A percentile compares a stretch with the other conserved stretches of the same genome.
Evolutionary conservation across 2,113 vertebrate genomes (phyloP).

Genomic region (Phainopepla nitens): DNA sequence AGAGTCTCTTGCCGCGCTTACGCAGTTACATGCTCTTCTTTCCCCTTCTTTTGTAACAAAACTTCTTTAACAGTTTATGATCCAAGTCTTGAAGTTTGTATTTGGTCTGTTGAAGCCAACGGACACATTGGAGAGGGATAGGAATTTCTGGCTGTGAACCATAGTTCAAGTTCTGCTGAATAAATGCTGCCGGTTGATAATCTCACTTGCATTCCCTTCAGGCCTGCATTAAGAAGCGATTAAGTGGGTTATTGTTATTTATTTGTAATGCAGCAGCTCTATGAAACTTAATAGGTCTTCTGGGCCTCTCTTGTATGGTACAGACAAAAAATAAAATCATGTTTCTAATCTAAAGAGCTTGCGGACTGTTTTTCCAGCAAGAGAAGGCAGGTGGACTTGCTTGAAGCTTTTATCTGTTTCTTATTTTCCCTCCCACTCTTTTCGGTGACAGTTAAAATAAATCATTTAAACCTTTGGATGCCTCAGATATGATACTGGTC

Average conservation of each 20-base stretch:
- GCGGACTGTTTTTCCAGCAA: neutral
- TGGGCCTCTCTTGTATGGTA: neutral
- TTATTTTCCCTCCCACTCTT: neutral
- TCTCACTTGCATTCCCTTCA: conserved; percentile 16
- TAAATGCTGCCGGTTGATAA: neutral
- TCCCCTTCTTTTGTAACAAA: neutral
- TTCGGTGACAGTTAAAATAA: neutral
- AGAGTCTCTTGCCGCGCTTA: neutral
- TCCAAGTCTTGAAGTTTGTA: neutral
- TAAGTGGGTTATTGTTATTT: conserved; percentile 51
- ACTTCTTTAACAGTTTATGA: neutral
- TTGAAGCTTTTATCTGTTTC: neutral
- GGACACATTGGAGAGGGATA: neutral
- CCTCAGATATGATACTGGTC: neutral
- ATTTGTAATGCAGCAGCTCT: conserved; percentile 3
- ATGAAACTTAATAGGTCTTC: neutral
- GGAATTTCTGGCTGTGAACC: neutral
- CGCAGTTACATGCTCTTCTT: neutral
- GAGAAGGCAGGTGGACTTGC: neutral
- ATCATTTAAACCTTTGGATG: neutral
- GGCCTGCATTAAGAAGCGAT: conserved; percentile 31
- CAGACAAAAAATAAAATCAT: conserved; percentile 21
- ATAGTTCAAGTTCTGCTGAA: neutral
- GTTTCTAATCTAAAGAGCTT: neutral
- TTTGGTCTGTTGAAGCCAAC: neutral